Evolutionary conservation across 1,140 invertebrate species (phyloP).

Genomic region (Tyrophagus putrescentiae): DNA sequence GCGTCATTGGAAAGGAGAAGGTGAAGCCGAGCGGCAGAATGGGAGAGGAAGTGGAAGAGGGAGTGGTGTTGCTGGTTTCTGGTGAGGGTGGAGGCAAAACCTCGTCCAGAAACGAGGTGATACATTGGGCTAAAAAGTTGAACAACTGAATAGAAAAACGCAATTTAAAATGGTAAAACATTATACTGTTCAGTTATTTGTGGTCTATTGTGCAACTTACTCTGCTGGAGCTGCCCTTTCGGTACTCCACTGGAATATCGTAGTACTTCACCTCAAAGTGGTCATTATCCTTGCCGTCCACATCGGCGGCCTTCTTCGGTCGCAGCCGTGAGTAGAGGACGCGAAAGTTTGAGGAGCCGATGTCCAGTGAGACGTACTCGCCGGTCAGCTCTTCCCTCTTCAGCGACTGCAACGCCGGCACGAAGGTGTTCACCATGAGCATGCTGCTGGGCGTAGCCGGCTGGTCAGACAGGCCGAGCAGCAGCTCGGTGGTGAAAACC

Average conservation of each 20-base stretch:
- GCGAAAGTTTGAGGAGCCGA: slow-evolving; percentile 65
- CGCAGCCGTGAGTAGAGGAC: slow-evolving; percentile 48
- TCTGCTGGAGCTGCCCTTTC: slow-evolving; percentile 40
- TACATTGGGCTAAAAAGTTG: slow-evolving; percentile 57
- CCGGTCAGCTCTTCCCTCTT: slow-evolving; percentile 42
- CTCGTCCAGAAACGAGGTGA: slow-evolving; percentile 50
- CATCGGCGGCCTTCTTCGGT: slow-evolving; percentile 27
- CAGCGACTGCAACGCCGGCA: slow-evolving; percentile 45
- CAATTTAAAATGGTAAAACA: no score
- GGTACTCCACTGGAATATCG: slow-evolving; percentile 42
- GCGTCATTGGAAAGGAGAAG: slow-evolving; percentile 65
- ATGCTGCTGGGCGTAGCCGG: slow-evolving; percentile 39
- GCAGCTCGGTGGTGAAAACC: slow-evolving; percentile 43
- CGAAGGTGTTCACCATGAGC: slow-evolving; percentile 51
- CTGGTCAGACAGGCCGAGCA: slow-evolving; percentile 41
- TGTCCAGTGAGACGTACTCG: slow-evolving; percentile 54
- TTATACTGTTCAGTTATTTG: no score
- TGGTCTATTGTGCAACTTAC: slow-evolving; percentile 27
- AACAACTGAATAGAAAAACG: slow-evolving; percentile 41
- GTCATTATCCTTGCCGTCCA: slow-evolving; percentile 33
- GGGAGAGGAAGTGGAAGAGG: not conserved
- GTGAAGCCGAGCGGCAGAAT: slow-evolving; percentile 45
- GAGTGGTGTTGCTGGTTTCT: not conserved
- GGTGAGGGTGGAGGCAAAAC: not conserved
- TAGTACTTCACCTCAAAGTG: slow-evolving; percentile 47